These are phyloP conservation scores for Apostichopus leukothele DNA, from an alignment of 53 echinoderm and acorn worm genomes.

Conservation along the genomic window DNA sequence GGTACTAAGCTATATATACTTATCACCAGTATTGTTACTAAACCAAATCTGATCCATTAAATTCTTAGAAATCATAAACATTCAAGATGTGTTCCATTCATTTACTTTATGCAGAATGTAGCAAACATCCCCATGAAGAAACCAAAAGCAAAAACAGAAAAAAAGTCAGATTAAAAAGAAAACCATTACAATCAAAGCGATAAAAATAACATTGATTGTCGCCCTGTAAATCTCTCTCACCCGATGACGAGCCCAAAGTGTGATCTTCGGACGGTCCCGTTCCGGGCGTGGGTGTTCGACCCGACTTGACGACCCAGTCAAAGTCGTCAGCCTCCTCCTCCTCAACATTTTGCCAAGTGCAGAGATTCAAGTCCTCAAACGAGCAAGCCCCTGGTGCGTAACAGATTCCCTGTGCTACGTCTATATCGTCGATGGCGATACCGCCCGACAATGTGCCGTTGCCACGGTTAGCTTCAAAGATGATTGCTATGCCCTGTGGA, in stretches of 20 bases:
- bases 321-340: constrained; percentile 60
- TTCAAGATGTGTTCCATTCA: neutral
- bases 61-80: too few relatives aligned
- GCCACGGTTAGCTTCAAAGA: constrained; percentile 64
- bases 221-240: constrained; percentile 31
- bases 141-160: too few relatives aligned
- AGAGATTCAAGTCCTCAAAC: constrained; percentile 67
- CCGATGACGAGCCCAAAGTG: constrained; percentile 69
- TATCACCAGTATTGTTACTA: too few relatives aligned
- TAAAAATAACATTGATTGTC: neutral
- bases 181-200: neutral
- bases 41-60: too few relatives aligned
- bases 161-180: too few relatives aligned
- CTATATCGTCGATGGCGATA: constrained; percentile 74
- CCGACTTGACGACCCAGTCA: constrained; percentile 74
- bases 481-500: constrained; percentile 37
- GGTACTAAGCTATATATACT: too few relatives aligned
- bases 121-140: too few relatives aligned
- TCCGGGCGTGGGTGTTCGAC: constrained; percentile 54
- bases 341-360: constrained; percentile 82
- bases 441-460: constrained; percentile 50
- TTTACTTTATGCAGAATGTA: too few relatives aligned
- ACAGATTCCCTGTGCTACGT: constrained; percentile 55
- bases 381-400: constrained; percentile 67
- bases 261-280: constrained; percentile 77